Percentiles rank a stretch among this genome's conserved stretches.
Evolutionary conservation across 2,888 invertebrate genomes (phyloP).

Genomic region (Dasypogon diadema): DNA sequence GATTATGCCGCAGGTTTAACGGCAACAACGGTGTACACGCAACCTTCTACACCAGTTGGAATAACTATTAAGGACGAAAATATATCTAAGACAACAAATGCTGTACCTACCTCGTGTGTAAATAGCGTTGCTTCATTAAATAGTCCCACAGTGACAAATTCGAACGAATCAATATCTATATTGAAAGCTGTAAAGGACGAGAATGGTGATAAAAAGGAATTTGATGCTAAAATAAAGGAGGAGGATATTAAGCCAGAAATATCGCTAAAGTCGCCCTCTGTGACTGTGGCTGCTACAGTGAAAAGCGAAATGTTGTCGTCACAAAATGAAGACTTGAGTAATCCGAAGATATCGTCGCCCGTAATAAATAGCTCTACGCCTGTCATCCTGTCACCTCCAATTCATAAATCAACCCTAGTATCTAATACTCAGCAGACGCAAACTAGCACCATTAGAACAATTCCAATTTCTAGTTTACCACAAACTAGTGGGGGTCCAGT

Average conservation of each 20-base stretch:
- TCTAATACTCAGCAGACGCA: slow-evolving; percentile 54
- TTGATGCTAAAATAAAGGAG: slow-evolving; percentile 64
- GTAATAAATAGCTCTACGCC: slow-evolving; percentile 33
- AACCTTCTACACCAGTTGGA: slow-evolving; percentile 68
- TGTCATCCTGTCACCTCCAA: slow-evolving; percentile 41
- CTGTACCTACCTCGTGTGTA: slow-evolving; percentile 4
- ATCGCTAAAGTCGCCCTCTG: slow-evolving; percentile 6
- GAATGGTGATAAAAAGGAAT: slow-evolving; percentile 66
- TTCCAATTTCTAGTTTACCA: slow-evolving; percentile 50
- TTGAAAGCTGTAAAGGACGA: slow-evolving; percentile 63
- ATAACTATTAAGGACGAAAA: slow-evolving; percentile 56
- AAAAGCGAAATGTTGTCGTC: slow-evolving; percentile 3
- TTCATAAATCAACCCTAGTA: slow-evolving; percentile 37
- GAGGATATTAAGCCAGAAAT: slow-evolving; percentile 62
- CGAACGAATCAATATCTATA: slow-evolving; percentile 34
- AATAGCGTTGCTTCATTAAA: slow-evolving; percentile 46
- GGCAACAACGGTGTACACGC: slow-evolving; percentile 70
- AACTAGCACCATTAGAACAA: slow-evolving; percentile 50
- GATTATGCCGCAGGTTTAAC: slow-evolving; percentile 87
- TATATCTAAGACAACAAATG: slow-evolving; percentile 34
- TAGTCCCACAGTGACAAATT: slow-evolving; percentile 26
- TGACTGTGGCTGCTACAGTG: not conserved
- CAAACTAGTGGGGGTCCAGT: slow-evolving; percentile 63
- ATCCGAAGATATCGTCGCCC: not conserved
- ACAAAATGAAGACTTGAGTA: slow-evolving; percentile 55